phyloP scores from a whole-genome alignment of 2,888 invertebrate species.

The Nasonovia ribisnigri region DNA sequence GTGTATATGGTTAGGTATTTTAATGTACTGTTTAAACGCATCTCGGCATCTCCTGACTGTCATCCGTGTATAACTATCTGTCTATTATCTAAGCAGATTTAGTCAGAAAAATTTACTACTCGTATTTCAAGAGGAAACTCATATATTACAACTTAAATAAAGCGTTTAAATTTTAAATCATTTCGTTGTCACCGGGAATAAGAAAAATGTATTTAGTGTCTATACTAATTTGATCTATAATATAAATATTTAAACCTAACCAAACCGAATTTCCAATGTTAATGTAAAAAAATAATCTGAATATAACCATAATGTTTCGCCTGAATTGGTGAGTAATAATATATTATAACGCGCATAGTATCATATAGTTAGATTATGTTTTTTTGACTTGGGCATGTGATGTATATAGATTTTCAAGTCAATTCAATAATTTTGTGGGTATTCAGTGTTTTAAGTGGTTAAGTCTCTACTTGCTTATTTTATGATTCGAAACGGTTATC shows the following conservation, averaged over 20 bases:
- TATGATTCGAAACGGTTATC: conserved; percentile 13
- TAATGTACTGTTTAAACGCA: neutral
- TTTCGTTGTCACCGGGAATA: neutral
- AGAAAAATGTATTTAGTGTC: neutral
- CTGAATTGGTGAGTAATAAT: neutral
- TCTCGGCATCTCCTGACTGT: neutral
- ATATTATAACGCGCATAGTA: neutral
- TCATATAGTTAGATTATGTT: neutral
- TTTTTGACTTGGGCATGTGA: conserved; percentile 8
- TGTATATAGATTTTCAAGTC: neutral
- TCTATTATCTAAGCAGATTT: neutral
- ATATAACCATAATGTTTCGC: neutral
- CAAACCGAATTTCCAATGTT: neutral
- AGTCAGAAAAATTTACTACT: neutral
- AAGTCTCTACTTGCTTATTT: neutral
- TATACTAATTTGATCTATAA: neutral
- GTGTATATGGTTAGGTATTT: neutral
- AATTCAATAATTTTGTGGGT: conserved; percentile 6
- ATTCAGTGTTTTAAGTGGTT: conserved; percentile 6
- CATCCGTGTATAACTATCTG: neutral
- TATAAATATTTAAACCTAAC: neutral
- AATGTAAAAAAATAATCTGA: neutral
- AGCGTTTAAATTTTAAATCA: neutral
- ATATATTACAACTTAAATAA: neutral
- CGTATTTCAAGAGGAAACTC: neutral